Evolutionary conservation across 2,888 invertebrate species (phyloP).

Genomic region (Athalia rosae): DNA sequence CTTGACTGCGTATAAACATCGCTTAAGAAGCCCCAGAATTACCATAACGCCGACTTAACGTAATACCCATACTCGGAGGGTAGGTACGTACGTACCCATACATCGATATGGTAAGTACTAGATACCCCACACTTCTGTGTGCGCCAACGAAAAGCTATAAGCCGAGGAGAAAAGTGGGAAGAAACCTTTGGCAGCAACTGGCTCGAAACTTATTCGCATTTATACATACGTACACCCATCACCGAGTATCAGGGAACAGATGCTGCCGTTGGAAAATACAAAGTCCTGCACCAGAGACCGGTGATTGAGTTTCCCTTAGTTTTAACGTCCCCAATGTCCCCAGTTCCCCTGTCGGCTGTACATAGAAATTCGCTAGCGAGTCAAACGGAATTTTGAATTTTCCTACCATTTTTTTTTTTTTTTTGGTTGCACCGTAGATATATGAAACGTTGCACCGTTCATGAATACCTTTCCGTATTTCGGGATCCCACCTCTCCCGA

Average conservation of each 20-base stretch:
- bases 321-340: slow-evolving; percentile 4
- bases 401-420: too few species aligned
- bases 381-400: too few species aligned
- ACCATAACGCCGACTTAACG: slow-evolving; percentile 44
- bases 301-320: slow-evolving; percentile 25
- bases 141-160: too few species aligned
- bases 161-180: background rate
- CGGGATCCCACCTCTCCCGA: too few species aligned
- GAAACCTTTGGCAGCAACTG: slow-evolving; percentile 24
- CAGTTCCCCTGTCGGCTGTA: background rate
- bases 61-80: background rate
- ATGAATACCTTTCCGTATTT: too few species aligned
- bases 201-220: slow-evolving; percentile 39
- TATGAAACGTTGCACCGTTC: too few species aligned
- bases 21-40: slow-evolving; percentile 29
- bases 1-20: slow-evolving; percentile 40
- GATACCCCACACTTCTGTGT: background rate
- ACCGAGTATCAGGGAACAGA: slow-evolving; percentile 18
- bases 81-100: background rate
- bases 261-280: slow-evolving; percentile 35
- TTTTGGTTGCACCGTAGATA: too few species aligned
- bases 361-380: too few species aligned
- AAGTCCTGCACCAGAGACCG: slow-evolving; percentile 29
- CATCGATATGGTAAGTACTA: too few species aligned
- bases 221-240: slow-evolving; percentile 20